Evolutionary conservation across 30 jellyfish, hydroid and myxozoan species (phyloP), one percentile per base, ranked within the genome.

Genomic region (Aurelia aurita complex sp. Pacific): DNA sequence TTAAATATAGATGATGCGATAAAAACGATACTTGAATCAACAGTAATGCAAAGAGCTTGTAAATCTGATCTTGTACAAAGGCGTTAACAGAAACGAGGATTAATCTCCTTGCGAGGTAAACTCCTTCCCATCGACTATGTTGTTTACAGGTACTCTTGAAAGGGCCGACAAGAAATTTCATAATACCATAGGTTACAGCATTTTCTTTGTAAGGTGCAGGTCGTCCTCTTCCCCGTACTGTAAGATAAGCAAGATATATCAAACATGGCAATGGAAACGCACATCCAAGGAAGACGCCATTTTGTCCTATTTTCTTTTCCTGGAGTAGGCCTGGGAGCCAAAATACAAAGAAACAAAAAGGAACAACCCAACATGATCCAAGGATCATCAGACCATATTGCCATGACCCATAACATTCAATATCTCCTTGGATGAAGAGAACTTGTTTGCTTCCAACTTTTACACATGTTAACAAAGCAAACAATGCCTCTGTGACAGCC

Each of bases 251-350:
- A 67, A 29, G 4, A 63, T 63, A 63, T 12, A 63, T 17, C 36
- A 63, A 63, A 63, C 72, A 63, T 63, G 72, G 72, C 11, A 63
- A 10, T 6, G 72, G 72, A 10, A 63, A 63, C 11, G 72, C 72
- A 13, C 32, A 63, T 63, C 72, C 72, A 18, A 63, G 23, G 32
- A 63, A 63, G 36, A 63, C 72, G 32, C 72, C 72, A 63, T 29
- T 18, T 17, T 63, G 72, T 18, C 72, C 72, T 63, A 63, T 17
- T 18, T 17, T 14, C 72, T 63, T 18, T 10, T 29, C 13, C 36
- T 63, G 32, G 0, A 63, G 72, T 17, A 63, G 72, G 19, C 72
- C 36, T 63, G 72, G 72, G 13, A 63, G 36, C 32, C 19, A 63
- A 29, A 63, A 63, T 29, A 63, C 72, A 63, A 63, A 63, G 13